Percentiles rank a stretch among this genome's conserved stretches.
Evolutionary conservation across 2,797 vertebrate genomes (phyloP).

Genomic region (Linurgus olivaceus): DNA sequence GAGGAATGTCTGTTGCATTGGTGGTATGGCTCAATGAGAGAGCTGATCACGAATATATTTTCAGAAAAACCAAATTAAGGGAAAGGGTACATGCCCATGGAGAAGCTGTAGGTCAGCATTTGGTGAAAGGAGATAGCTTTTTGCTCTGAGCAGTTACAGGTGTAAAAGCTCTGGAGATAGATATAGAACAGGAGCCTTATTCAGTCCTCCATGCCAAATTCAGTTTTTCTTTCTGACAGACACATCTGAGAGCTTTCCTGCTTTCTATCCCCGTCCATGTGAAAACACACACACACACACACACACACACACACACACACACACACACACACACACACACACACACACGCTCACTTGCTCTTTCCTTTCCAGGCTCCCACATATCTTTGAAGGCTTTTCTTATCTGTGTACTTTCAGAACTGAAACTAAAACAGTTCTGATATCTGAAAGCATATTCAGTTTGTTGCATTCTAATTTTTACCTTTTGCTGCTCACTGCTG

Average conservation of each 20-base stretch:
- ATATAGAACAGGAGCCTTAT: neutral
- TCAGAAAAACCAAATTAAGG: neutral
- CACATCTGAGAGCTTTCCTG: neutral
- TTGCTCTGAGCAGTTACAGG: neutral
- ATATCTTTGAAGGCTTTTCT: neutral
- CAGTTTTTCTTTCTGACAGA: neutral
- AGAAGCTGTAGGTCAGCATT: neutral
- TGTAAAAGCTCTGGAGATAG: neutral
- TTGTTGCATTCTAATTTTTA: neutral
- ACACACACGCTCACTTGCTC: rapidly evolving
- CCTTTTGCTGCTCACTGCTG: neutral
- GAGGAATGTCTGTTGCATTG: neutral
- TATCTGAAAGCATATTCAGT: neutral
- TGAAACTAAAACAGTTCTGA: neutral
- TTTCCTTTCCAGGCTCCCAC: neutral
- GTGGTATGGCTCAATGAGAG: neutral
- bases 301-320: neutral
- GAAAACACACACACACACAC: neutral
- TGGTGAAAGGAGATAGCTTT: neutral
- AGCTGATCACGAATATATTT: neutral
- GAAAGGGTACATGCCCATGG: rapidly evolving
- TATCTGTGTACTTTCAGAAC: neutral
- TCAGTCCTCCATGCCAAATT: neutral
- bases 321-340: too few relatives aligned
- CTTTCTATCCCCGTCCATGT: rapidly evolving